Evolutionary conservation across 2,797 vertebrate species (phyloP).

Genomic region (Hybognathus amarus): DNA sequence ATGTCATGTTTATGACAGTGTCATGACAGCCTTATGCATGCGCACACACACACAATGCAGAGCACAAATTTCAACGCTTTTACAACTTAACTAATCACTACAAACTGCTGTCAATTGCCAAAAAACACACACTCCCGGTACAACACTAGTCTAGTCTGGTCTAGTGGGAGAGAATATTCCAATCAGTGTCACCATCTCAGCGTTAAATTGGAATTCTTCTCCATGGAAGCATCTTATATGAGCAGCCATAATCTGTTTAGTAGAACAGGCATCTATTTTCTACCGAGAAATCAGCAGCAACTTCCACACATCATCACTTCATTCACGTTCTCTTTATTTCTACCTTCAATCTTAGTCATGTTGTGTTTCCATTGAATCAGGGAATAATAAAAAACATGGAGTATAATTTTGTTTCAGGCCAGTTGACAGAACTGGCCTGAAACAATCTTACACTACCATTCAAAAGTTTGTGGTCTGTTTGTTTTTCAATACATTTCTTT

Average conservation of each 20-base stretch:
- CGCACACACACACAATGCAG: too few species aligned
- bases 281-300: background rate
- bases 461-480: too few species aligned
- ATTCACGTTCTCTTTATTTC: background rate
- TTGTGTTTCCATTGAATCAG: background rate
- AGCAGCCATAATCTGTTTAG: conserved; percentile 2
- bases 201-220: conserved; percentile 29
- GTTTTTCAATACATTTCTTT: too few species aligned
- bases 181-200: conserved; percentile 25
- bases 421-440: too few species aligned
- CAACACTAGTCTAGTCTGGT: background rate
- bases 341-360: background rate
- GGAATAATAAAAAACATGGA: background rate
- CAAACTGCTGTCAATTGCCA: conserved; percentile 2
- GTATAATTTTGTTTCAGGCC: background rate
- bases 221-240: background rate
- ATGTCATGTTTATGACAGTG: too few species aligned
- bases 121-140: background rate
- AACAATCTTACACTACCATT: too few species aligned
- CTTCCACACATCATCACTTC: background rate
- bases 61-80: background rate
- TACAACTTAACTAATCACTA: background rate
- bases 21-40: too few species aligned
- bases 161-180: conserved; percentile 9
- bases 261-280: conserved; percentile 7